phyloP scores from a whole-genome alignment of 2,797 vertebrate genomes.

The Brotogeris chrysoptera region DNA sequence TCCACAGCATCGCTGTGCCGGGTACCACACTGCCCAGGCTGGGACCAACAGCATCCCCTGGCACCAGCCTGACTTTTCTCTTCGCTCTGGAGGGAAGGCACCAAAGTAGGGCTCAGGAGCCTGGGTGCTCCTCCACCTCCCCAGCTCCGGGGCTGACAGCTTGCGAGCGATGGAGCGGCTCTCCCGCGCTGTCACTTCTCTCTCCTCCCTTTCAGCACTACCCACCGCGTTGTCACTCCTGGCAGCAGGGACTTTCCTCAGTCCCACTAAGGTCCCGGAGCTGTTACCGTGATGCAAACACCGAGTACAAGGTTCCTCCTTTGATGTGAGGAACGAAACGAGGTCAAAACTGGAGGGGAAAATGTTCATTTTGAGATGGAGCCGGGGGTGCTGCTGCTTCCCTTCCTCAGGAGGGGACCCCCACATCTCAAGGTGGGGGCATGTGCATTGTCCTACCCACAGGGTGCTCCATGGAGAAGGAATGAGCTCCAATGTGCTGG shows the following conservation, averaged over 20 bases:
- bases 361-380: conserved; percentile 52
- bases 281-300: conserved; percentile 44
- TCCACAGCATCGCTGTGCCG: accelerated
- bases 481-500: neutral
- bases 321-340: neutral
- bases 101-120: neutral
- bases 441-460: neutral
- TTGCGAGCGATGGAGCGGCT: neutral
- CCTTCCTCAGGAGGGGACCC: neutral
- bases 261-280: conserved; percentile 45
- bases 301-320: conserved; percentile 36
- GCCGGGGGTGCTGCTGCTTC: neutral
- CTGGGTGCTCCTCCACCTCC: neutral
- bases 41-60: neutral
- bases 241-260: conserved; percentile 44
- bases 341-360: neutral
- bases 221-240: conserved; percentile 46
- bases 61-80: neutral
- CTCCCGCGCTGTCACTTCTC: conserved; percentile 10
- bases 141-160: neutral
- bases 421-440: accelerated
- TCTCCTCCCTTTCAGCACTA: conserved; percentile 35
- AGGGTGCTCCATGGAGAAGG: neutral
- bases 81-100: neutral
- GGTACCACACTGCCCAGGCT: neutral